These are phyloP conservation scores for Calameuta pallipes DNA, from an alignment of 2,888 invertebrate genomes.

Conservation along the genomic window DNA sequence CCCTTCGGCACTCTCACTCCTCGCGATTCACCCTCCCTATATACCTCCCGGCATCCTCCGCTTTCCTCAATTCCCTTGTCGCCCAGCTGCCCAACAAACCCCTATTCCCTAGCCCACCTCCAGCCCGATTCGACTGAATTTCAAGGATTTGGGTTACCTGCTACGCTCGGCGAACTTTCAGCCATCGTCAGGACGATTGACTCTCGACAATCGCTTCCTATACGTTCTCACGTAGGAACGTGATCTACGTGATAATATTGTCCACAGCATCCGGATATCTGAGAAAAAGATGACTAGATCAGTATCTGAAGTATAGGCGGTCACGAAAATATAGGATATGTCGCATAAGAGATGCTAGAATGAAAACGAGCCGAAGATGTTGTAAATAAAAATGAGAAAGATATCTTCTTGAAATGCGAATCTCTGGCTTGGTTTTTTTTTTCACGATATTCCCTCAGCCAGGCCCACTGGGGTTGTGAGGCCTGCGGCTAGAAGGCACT, in stretches of 20 bases:
- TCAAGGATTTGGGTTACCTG: slow-evolving; percentile 42
- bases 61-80: slow-evolving; percentile 1
- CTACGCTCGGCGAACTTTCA: slow-evolving; percentile 20
- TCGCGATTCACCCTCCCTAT: slow-evolving; percentile 7
- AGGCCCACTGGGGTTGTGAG: slow-evolving; percentile 11
- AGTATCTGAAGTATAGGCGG: neutral
- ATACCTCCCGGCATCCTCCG: slow-evolving; percentile 16
- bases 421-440: slow-evolving; percentile 31
- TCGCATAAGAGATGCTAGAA: neutral
- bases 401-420: slow-evolving; percentile 24
- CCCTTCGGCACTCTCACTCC: slow-evolving; percentile 21
- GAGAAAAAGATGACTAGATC: neutral
- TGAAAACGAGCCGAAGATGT: neutral
- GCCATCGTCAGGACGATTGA: slow-evolving; percentile 12
- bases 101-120: slow-evolving; percentile 27
- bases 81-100: slow-evolving; percentile 20
- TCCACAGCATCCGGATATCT: neutral
- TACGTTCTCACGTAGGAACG: neutral
- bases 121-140: slow-evolving; percentile 37
- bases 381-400: neutral
- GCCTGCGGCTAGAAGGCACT: slow-evolving; percentile 21
- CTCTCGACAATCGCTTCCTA: neutral
- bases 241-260: neutral
- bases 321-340: neutral
- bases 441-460: slow-evolving; percentile 29